phyloP scores from a whole-genome alignment of 2,113 vertebrate species.

The Amblyornis subalaris region DNA sequence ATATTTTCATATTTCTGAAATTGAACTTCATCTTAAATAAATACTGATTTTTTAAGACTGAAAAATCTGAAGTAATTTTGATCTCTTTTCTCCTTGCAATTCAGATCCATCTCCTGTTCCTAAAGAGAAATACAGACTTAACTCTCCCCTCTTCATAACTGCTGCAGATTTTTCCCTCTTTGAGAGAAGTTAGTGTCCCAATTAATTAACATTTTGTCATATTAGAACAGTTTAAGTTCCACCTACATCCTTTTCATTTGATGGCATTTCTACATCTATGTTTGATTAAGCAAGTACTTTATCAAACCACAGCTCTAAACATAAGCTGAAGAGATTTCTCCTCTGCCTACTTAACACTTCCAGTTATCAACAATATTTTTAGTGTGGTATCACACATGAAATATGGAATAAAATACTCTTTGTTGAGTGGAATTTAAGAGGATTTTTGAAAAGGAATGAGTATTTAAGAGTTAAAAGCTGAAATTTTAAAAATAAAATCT shows the following conservation, averaged over 20 bases:
- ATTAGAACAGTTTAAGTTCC: not conserved
- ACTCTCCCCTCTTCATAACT: not conserved
- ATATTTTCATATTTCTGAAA: not conserved
- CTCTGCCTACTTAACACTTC: not conserved
- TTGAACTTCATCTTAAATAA: not conserved
- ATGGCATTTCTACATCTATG: not conserved
- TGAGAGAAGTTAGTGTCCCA: not conserved
- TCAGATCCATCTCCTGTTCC: not conserved
- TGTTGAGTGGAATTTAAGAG: not conserved
- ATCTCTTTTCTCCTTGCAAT: not conserved
- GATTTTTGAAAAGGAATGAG: not conserved
- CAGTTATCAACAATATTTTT: not conserved
- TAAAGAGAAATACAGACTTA: not conserved
- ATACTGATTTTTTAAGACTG: not conserved
- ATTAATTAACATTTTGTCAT: not conserved
- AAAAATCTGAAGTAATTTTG: not conserved
- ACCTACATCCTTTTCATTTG: not conserved
- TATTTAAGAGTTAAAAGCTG: not conserved
- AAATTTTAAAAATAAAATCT: not conserved
- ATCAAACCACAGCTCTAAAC: not conserved
- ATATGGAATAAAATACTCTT: not conserved
- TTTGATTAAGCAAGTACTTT: not conserved
- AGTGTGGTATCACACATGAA: not conserved
- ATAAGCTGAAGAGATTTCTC: not conserved
- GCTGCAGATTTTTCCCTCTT: not conserved